Evolutionary conservation across 2,888 invertebrate genomes (phyloP).

Genomic region (Amphipoea oculea): DNA sequence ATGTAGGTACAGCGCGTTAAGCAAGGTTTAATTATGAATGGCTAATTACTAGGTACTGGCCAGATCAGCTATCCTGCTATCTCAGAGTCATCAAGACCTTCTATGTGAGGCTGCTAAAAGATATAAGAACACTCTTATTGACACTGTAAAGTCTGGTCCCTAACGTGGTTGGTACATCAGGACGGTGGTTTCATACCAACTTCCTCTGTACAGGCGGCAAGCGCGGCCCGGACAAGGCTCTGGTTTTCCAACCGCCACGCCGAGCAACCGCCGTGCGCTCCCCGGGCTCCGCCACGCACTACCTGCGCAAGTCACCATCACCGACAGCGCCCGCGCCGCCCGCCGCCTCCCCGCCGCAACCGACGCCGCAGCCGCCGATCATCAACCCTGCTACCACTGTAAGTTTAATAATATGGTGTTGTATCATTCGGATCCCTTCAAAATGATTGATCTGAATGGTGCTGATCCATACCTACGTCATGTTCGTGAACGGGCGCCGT

Average conservation of each 20-base stretch:
- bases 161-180: not conserved
- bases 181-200: not conserved
- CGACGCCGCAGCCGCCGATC: constrained; percentile 64
- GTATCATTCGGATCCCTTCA: not conserved
- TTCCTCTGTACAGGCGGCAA: constrained; percentile 79
- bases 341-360: constrained; percentile 73
- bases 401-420: constrained; percentile 21
- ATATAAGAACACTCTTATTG: not conserved
- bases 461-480: not conserved
- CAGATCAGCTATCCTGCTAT: not conserved
- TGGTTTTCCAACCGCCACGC: constrained; percentile 93
- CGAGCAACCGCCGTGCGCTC: constrained; percentile 96
- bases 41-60: not conserved
- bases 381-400: constrained; percentile 73
- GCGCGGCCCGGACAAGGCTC: constrained; percentile 91
- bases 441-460: not conserved
- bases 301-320: constrained; percentile 97
- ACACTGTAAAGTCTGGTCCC: not conserved
- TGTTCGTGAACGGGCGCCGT: not conserved
- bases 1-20: not conserved
- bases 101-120: not conserved
- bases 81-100: not conserved
- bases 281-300: constrained; percentile 95
- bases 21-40: not conserved
- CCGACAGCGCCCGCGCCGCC: constrained; percentile 93